A percentile compares a stretch with the other conserved stretches of the same genome.
These are phyloP conservation scores for Arbacia lixula DNA, from an alignment of 53 echinoderm and acorn worm genomes.

Conservation along the genomic window DNA sequence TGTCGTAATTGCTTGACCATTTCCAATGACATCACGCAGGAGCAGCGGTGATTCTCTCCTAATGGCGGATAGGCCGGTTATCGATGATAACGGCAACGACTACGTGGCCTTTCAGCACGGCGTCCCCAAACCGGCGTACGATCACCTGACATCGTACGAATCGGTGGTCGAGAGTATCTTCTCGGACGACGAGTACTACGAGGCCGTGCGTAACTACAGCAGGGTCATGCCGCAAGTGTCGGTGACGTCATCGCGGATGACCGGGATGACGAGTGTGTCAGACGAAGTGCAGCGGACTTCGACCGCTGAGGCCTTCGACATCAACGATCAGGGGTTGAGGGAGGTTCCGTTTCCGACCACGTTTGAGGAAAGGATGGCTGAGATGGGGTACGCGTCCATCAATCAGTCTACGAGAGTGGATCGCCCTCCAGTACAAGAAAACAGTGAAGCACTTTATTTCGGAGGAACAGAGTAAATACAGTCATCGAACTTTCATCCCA, in stretches of 20 bases:
- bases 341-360: constrained; percentile 18
- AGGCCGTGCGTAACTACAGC: neutral
- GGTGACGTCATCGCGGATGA: neutral
- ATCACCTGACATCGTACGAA: neutral
- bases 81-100: neutral
- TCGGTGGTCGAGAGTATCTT: neutral
- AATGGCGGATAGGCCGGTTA: neutral
- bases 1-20: too few species aligned
- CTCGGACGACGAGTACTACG: constrained; percentile 10
- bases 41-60: neutral
- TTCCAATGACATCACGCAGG: too few species aligned
- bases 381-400: constrained; percentile 1
- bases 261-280: neutral
- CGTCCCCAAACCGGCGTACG: neutral
- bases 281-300: too few species aligned
- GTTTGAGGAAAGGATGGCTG: constrained; percentile 27
- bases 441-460: too few species aligned
- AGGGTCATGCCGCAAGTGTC: neutral
- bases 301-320: too few species aligned
- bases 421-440: neutral
- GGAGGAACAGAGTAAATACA: too few species aligned
- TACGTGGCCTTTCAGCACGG: neutral
- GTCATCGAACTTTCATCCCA: too few species aligned
- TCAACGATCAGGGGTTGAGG: neutral
- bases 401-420: neutral